Conservation (phyloP, 2,888 invertebrate species). For the Lasioglossum zephyrum region DNA sequence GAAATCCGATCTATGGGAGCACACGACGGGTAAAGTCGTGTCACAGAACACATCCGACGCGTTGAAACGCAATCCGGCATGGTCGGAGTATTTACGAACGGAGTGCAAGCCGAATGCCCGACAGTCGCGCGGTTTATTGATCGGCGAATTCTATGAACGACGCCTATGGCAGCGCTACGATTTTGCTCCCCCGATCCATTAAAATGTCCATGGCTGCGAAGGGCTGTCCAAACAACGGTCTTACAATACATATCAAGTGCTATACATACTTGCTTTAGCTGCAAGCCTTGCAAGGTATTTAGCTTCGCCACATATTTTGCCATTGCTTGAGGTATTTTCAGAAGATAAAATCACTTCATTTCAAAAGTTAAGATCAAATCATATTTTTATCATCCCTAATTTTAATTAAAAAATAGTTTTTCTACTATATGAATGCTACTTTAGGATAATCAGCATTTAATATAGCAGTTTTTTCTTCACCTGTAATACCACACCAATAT, state of each 20-base stretch:
- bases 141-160: constrained; percentile 41
- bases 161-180: constrained; percentile 31
- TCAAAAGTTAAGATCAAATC: no score
- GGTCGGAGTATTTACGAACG: constrained; percentile 31
- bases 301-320: no score
- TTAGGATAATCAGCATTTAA: no score
- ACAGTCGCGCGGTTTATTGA: constrained; percentile 50
- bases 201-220: constrained; percentile 25
- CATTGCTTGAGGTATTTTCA: no score
- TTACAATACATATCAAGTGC: background rate
- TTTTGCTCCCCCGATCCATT: constrained; percentile 49
- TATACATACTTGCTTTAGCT: no score
- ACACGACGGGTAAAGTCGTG: background rate
- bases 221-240: constrained; percentile 37
- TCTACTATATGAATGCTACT: no score
- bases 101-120: background rate
- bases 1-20: constrained; percentile 30
- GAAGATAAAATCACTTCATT: no score
- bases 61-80: constrained; percentile 27
- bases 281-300: no score
- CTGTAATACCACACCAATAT: no score
- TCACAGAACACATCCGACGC: constrained; percentile 23
- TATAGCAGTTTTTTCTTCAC: no score
- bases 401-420: no score
- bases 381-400: no score